Evolutionary conservation across 2,888 invertebrate genomes (phyloP).

Genomic region (Meiosimyza decipiens): DNA sequence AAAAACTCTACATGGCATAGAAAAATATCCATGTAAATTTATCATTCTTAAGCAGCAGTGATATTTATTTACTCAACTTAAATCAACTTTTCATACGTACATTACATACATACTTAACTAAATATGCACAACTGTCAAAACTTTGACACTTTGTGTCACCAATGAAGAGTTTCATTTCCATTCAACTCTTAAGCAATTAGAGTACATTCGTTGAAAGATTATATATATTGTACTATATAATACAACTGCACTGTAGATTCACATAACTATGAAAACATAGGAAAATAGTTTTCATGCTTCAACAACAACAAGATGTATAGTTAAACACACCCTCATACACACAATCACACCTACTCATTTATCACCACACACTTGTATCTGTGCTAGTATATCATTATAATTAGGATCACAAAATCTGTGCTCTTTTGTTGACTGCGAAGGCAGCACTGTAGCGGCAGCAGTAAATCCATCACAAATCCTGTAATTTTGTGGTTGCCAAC

Average conservation of each 20-base stretch:
- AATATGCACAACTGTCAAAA: slow-evolving; percentile 1
- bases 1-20: too few relatives aligned
- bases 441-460: background rate
- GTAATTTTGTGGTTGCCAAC: slow-evolving; percentile 28
- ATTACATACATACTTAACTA: too few relatives aligned
- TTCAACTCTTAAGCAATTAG: slow-evolving; percentile 12
- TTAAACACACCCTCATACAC: background rate
- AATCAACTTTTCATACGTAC: too few relatives aligned
- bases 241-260: background rate
- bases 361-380: background rate
- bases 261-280: background rate
- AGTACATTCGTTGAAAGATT: background rate
- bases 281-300: slow-evolving; percentile 1
- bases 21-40: too few relatives aligned
- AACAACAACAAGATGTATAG: background rate
- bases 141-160: slow-evolving; percentile 3
- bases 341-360: background rate
- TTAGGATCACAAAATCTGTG: slow-evolving; percentile 30
- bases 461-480: slow-evolving; percentile 30
- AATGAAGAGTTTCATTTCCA: slow-evolving; percentile 3
- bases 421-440: background rate
- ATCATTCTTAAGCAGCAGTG: too few relatives aligned
- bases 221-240: too few relatives aligned
- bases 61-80: too few relatives aligned
- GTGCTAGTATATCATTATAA: slow-evolving; percentile 35